Evolutionary conservation across 1,140 invertebrate species (phyloP).

Genomic region (Popillia japonica): DNA sequence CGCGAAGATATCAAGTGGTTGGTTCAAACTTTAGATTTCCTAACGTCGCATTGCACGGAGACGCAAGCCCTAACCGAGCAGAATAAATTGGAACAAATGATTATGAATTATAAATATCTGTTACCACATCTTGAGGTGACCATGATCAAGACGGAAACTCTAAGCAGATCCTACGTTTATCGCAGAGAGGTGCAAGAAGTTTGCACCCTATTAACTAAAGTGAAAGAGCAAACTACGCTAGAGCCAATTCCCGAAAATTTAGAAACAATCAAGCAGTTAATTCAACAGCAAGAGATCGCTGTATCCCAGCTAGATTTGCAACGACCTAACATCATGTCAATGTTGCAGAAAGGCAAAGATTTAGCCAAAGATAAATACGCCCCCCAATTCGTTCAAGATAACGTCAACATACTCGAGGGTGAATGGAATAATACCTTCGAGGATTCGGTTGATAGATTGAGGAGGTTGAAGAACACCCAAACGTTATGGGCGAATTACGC

Average conservation of each 20-base stretch:
- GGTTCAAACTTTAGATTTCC: constrained; percentile 86
- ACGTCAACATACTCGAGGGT: constrained; percentile 83
- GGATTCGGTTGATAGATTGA: constrained; percentile 82
- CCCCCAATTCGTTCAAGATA: constrained; percentile 83
- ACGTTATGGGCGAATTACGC: constrained; percentile 87
- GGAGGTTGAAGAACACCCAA: constrained; percentile 83
- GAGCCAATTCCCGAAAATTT: constrained; percentile 73
- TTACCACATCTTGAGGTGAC: constrained; percentile 92
- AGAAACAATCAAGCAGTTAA: constrained; percentile 77
- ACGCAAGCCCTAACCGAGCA: constrained; percentile 81
- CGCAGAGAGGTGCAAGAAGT: constrained; percentile 87
- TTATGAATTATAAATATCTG: constrained; percentile 87
- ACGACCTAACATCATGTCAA: constrained; percentile 84
- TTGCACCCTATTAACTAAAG: constrained; percentile 75
- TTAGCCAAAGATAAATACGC: constrained; percentile 85
- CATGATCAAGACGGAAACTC: constrained; percentile 89
- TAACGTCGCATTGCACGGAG: constrained; percentile 83
- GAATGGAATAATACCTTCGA: constrained; percentile 90
- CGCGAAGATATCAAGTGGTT: constrained; percentile 95
- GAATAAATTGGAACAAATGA: constrained; percentile 80
- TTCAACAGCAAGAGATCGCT: constrained; percentile 80
- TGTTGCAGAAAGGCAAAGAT: constrained; percentile 90
- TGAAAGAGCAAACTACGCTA: constrained; percentile 75
- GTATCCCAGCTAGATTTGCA: constrained; percentile 86
- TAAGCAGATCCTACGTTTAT: constrained; percentile 92